Evolutionary conservation across 1,140 invertebrate species (phyloP).

Genomic region (Hycleus phaleratus): DNA sequence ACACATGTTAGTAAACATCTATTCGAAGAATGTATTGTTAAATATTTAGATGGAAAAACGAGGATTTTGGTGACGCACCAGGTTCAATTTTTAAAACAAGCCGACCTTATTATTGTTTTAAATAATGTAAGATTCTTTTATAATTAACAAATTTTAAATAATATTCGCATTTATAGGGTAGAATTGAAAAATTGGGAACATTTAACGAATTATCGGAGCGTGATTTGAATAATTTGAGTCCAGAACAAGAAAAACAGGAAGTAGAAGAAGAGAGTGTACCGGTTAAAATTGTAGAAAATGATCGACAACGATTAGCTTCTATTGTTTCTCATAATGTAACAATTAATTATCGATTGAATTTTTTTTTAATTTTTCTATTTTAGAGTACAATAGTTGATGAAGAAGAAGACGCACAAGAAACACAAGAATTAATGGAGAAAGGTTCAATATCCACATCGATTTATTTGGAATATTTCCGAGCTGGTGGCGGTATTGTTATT

Average conservation of each 20-base stretch:
- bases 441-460: slow-evolving; percentile 48
- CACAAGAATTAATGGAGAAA: slow-evolving; percentile 49
- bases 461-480: slow-evolving; percentile 47
- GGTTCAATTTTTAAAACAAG: slow-evolving; percentile 67
- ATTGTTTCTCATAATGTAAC: slow-evolving; percentile 30
- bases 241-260: slow-evolving; percentile 3
- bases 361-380: not conserved
- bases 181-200: slow-evolving; percentile 39
- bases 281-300: too few species aligned
- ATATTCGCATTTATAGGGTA: slow-evolving; percentile 33
- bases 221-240: slow-evolving; percentile 33
- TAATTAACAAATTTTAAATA: not conserved
- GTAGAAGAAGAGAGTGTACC: too few species aligned
- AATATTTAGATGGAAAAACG: slow-evolving; percentile 45
- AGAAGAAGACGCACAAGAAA: slow-evolving; percentile 46
- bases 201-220: slow-evolving; percentile 36
- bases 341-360: not conserved
- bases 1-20: slow-evolving; percentile 63
- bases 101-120: slow-evolving; percentile 61
- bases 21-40: slow-evolving; percentile 59
- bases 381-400: slow-evolving; percentile 29
- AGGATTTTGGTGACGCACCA: slow-evolving; percentile 77
- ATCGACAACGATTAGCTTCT: slow-evolving; percentile 26
- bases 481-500: slow-evolving; percentile 45
- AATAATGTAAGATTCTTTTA: slow-evolving; percentile 52